Evolutionary conservation across 2,113 vertebrate genomes (phyloP), one percentile per base, ranked within the genome.

Genomic region (Peucedramus taeniatus): DNA sequence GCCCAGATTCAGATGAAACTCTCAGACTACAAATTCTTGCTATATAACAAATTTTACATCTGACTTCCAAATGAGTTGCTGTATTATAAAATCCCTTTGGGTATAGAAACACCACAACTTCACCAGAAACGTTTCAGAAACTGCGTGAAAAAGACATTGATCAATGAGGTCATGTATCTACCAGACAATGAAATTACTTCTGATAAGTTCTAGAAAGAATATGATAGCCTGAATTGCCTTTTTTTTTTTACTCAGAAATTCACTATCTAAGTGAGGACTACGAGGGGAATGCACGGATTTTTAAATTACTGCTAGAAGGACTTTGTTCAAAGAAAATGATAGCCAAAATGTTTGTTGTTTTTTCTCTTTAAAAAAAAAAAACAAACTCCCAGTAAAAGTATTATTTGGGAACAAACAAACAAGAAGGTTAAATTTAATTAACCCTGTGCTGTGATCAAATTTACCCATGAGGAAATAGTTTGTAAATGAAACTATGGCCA

Each of bases 111-210:
- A 84, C 27, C 33, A 53, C 45, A 93, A 61, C 59, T 83, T 94
- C 51, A 87, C 61, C 24, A 83, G 44, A 66, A 96, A 81, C 75
- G 87, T 70, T 66, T 71, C 68, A 90, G 50, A 93, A 95, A 95
- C 65, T 93, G 80, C 30, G 40, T 78, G 30, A 93, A 96, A 93
- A 95, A 71, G 87, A 31, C n/a, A 83, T 5, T 87, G 82, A 84
- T 88, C 78, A 89, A 61, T 69, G 70, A 91, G 50, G 22, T 19
- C 24, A 84, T 82, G 11, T 51, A 65, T 86, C 74, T 78, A 51
- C 27, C 57, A 80, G 63, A 71, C 35, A 59, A 2, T 68, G 49
- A 75, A 74, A 82, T 53, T 49, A 31, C 19, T 71, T 95, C 47
- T 54, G n/a, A 0, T 26, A 84, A 81, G 4, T 56, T 93, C 61